Evolutionary conservation across 2,888 invertebrate genomes (phyloP).

Genomic region (Agrilus mali): DNA sequence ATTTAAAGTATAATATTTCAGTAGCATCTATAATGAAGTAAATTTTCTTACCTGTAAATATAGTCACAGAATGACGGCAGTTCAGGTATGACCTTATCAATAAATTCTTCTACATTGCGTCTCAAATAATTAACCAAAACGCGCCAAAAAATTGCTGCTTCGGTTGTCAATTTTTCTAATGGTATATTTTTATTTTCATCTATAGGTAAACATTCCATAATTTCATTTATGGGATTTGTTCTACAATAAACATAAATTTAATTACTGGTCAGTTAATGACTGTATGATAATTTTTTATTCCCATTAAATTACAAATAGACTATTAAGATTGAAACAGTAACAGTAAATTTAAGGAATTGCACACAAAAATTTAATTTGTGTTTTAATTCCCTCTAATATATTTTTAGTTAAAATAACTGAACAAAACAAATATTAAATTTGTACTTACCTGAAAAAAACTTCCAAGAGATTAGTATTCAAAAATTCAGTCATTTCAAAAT

Average conservation of each 20-base stretch:
- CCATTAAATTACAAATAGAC: too few species aligned
- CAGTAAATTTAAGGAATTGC: too few species aligned
- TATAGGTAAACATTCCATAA: slow-evolving; percentile 35
- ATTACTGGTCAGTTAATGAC: not conserved
- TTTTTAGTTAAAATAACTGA: too few species aligned
- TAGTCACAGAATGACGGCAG: slow-evolving; percentile 60
- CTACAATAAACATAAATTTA: slow-evolving; percentile 6
- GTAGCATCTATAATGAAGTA: not conserved
- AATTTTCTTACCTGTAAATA: slow-evolving; percentile 45
- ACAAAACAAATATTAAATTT: not conserved
- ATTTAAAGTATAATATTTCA: not conserved
- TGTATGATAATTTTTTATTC: too few species aligned
- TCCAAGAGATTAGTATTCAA: slow-evolving; percentile 7
- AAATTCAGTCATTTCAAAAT: slow-evolving; percentile 7
- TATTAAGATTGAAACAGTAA: too few species aligned
- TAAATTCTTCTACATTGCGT: slow-evolving; percentile 26
- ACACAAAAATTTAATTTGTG: too few species aligned
- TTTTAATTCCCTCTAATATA: too few species aligned
- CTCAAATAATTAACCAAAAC: slow-evolving; percentile 40
- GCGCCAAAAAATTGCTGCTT: slow-evolving; percentile 51
- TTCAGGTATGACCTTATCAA: slow-evolving; percentile 57
- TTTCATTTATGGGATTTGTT: slow-evolving; percentile 23
- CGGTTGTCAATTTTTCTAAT: slow-evolving; percentile 38
- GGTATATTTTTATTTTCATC: slow-evolving; percentile 39
- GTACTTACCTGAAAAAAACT: slow-evolving; percentile 29